Base-by-base conservation (phyloP, 2,797 vertebrate species). In the Diplodus puntazzo region DNA sequence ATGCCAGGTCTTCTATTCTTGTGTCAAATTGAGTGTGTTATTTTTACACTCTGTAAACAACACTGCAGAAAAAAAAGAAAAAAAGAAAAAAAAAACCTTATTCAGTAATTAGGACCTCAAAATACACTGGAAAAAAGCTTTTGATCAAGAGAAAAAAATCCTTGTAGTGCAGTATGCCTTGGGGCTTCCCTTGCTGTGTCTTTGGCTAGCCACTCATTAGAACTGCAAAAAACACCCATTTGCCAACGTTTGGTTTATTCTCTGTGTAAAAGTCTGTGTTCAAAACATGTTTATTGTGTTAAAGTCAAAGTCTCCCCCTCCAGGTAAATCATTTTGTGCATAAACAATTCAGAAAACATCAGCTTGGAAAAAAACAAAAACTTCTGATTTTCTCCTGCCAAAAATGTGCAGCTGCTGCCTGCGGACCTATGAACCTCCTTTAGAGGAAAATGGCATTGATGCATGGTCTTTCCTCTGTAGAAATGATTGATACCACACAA, bases 401-500 rank as follows among this genome's bases (percentile, higher is more conserved):
- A 80, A 82, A 86, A 87, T 77, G 78, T 75, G 87, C 84, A 84
- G 81, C 73, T 66, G 77, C 84, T 60, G 85, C 86, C 85, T 89
- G 59, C 9, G 42, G 84, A 92, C 83, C 76, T 74, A 49, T 65
- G 61, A 82, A 88, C 81, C 77, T 76, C 68, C 79, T 86, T 58
- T 64, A 64, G 50, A 84, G 62, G 86, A 79, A 88, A 90, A 83
- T 89, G 89, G 75, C 91, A 82, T 66, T 95, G 93, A 95, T 93
- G 85, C 83, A 94, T 78, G 83, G 87, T 79, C 30, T 39, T 86
- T 87, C 61, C 79, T 76, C 11, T 52, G 80, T 81, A 79, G 50
- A 75, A 89, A 93, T 95, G 94, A 95, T 94, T 92, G 94, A 96
- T 95, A 82, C 67, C 48, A 30, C 78, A 75, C 87, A 82, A 87